phyloP scores from a whole-genome alignment of 2,888 invertebrate genomes.

The Xestia ashworthii region DNA sequence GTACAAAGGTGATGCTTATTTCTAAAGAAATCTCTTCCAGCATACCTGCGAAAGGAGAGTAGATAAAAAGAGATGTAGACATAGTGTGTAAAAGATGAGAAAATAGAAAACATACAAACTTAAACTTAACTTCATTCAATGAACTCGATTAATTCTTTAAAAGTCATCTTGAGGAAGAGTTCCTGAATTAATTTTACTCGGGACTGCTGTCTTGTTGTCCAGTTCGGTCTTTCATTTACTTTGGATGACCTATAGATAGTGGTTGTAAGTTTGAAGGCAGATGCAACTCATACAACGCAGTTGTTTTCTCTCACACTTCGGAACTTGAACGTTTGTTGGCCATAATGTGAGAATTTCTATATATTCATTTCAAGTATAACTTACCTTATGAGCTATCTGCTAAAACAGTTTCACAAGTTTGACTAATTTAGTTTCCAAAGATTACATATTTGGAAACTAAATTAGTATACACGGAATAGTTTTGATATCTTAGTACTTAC shows the following conservation, averaged over 20 bases:
- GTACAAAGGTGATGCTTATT: no score
- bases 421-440: background rate
- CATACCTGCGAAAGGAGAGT: no score
- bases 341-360: slow-evolving; percentile 8
- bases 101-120: no score
- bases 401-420: background rate
- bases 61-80: no score
- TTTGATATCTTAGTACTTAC: background rate
- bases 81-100: no score
- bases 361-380: background rate
- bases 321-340: slow-evolving; percentile 23
- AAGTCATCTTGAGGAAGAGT: slow-evolving; percentile 9
- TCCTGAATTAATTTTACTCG: slow-evolving; percentile 41
- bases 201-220: slow-evolving; percentile 4
- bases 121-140: no score
- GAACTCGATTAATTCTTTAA: slow-evolving; percentile 29
- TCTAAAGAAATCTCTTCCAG: no score
- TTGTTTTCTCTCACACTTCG: slow-evolving; percentile 37
- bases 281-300: slow-evolving; percentile 23
- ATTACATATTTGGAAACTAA: background rate
- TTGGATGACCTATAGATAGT: slow-evolving; percentile 1
- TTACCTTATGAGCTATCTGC: background rate
- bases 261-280: background rate
- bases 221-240: slow-evolving; percentile 12
- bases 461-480: no score